phyloP scores from a whole-genome alignment of 2,797 vertebrate species.

The Varecia variegata region DNA sequence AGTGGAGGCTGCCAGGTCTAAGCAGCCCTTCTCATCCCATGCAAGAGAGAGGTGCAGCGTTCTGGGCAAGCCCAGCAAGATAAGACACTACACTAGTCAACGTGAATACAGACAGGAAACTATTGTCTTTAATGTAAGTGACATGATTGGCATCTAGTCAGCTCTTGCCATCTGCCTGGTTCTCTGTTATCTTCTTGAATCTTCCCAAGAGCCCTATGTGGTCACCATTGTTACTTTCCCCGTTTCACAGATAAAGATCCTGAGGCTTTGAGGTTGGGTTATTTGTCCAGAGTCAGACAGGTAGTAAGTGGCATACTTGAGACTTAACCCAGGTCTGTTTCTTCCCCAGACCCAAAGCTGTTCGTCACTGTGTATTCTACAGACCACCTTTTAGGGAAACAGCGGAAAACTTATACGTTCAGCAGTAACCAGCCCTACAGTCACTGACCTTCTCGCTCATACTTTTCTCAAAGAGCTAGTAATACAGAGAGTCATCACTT shows the following conservation, averaged over 20 bases:
- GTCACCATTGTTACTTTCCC: background rate
- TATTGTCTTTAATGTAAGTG: background rate
- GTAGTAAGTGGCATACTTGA: background rate
- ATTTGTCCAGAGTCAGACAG: background rate
- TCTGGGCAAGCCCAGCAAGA: background rate
- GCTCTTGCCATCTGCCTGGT: background rate
- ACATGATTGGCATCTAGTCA: background rate
- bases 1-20: background rate
- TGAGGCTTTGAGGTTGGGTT: background rate
- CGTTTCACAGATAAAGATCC: background rate
- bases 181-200: background rate
- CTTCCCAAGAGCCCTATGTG: background rate
- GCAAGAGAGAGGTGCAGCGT: background rate
- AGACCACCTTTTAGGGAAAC: background rate
- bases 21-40: background rate
- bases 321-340: background rate
- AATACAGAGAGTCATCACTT: background rate
- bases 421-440: background rate
- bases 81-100: background rate
- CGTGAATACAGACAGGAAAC: background rate
- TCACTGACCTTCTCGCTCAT: background rate
- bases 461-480: background rate
- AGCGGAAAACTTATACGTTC: background rate
- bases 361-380: background rate
- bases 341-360: background rate